These are phyloP conservation scores for Astur gentilis DNA, from an alignment of 2,113 vertebrate genomes.

Conservation along the genomic window DNA sequence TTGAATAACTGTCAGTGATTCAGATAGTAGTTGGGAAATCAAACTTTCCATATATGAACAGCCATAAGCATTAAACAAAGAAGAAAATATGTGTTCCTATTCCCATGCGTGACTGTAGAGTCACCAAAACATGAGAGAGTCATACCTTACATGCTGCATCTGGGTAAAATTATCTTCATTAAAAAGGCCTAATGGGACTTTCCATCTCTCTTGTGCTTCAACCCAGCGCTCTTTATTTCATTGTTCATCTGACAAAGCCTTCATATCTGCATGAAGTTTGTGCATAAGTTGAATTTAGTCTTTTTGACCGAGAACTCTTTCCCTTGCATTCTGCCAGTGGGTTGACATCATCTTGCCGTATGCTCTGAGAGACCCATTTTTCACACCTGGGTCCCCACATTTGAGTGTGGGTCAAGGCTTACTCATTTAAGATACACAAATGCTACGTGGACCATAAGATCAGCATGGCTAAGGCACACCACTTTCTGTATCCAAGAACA, in stretches of 20 bases:
- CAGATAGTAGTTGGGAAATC: background rate
- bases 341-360: rapidly evolving
- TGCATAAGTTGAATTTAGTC: background rate
- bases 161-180: background rate
- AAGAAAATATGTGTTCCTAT: background rate
- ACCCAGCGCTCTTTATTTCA: background rate
- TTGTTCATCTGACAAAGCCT: background rate
- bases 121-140: background rate
- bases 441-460: background rate
- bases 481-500: background rate
- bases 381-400: background rate
- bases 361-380: background rate
- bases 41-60: background rate
- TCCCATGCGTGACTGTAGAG: background rate
- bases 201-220: background rate
- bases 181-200: background rate
- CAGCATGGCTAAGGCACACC: background rate
- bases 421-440: background rate
- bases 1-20: background rate
- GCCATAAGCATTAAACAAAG: background rate
- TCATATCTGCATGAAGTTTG: background rate
- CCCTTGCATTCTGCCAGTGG: background rate
- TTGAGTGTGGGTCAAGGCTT: background rate
- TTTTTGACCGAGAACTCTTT: background rate
- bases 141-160: background rate